Percentiles rank a stretch among this genome's conserved stretches.
These are phyloP conservation scores for Phytoseiulus persimilis DNA, from an alignment of 2,888 invertebrate genomes.

Conservation along the genomic window DNA sequence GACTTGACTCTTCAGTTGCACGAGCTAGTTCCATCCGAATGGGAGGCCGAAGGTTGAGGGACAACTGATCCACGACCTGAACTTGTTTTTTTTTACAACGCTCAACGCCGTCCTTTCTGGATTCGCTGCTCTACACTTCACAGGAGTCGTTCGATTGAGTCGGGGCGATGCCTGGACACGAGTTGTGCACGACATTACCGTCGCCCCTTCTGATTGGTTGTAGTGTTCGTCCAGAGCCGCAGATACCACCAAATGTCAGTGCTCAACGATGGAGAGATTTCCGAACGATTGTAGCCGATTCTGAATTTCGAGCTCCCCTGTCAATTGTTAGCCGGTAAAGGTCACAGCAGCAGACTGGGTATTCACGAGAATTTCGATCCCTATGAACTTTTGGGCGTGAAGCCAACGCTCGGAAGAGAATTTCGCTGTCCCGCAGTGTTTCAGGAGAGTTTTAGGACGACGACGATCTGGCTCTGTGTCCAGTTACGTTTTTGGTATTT, in stretches of 20 bases:
- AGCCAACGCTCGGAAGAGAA: not conserved
- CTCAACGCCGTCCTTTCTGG: not conserved
- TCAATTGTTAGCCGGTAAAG: not conserved
- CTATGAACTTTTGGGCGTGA: no score
- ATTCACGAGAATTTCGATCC: not conserved
- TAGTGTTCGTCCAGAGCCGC: not conserved
- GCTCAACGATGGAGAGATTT: not conserved
- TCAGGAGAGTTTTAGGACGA: not conserved
- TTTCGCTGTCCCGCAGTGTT: not conserved
- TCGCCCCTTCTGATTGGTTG: not conserved
- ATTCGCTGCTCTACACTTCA: not conserved
- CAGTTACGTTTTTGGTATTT: not conserved
- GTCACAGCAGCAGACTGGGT: not conserved
- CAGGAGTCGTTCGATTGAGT: not conserved
- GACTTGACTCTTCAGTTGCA: not conserved
- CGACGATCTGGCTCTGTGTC: not conserved
- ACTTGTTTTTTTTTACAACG: not conserved
- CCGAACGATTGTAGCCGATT: not conserved
- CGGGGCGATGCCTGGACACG: not conserved
- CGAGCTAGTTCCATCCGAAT: not conserved
- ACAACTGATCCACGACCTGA: not conserved
- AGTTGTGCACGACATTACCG: not conserved
- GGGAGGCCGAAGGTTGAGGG: not conserved
- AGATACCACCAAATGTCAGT: conserved; percentile 5
- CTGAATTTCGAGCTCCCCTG: not conserved